Base-by-base conservation (phyloP, 1,140 invertebrate genomes). In the Drosophila yakuba region DNA sequence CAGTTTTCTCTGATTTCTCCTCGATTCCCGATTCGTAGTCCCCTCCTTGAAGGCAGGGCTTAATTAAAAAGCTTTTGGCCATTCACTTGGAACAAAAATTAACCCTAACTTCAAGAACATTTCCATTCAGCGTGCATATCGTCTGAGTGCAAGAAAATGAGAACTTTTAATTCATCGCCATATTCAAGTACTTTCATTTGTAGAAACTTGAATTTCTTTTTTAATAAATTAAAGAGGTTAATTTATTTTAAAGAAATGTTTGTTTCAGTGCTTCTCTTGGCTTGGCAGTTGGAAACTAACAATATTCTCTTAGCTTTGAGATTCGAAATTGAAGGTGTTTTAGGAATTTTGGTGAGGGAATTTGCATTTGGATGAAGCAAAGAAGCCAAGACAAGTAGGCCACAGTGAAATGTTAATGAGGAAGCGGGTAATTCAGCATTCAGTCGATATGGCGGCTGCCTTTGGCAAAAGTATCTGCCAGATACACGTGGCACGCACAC, bases 31-130 rank as follows among this genome's bases (percentile, higher is more conserved):
- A 71, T 80, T 77, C 64, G 66, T 51, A 48, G 50, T 50, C 39
- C 64, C 67, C 68, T 66, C 74, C 66, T 75, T 67, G 41, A 76
- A 78, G 79, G 62, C 83, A 74, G 66, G 75, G 66, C 75, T 68
- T 86, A 80, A 86, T 86, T 86, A 86, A 86, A 86, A 86, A 86
- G 82, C 82, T 86, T 89, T 88, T 79, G 66, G 63, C 57, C 59
- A 59, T 62, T 15, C 60, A 43, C 38, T 62, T 61, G 17, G 25
- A 52, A 36, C 32, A 52, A 51, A 52, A 17, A 35, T 28, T 50
- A 15, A 50, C n/a, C 25, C 20, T 17, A 51, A 17, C 48, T 51
- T 51, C 28, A 20, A 20, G n/a, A 20, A 51, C 1, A 20, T 20
- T 12, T 1, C 50, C 32, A 36, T 17, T 51, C 15, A 36, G 36